Base-by-base conservation (phyloP, 1,140 invertebrate species). In the Nephotettix cincticeps region DNA sequence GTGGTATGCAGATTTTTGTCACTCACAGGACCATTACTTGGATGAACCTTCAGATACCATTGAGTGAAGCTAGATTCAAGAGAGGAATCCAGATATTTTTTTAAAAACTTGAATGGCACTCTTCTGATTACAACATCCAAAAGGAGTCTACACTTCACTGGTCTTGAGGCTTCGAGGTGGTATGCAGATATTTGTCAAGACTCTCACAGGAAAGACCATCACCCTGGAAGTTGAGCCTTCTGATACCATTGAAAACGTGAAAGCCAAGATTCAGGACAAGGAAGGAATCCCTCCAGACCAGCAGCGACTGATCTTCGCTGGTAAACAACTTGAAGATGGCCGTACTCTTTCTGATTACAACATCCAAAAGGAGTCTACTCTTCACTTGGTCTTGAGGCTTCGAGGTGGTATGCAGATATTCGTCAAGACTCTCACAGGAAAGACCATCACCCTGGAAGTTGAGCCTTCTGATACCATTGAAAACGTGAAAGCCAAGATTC, bases 231-330 rank as follows among this genome's bases (percentile, higher is more conserved):
- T 96, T 75, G 93, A 97, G 79, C 89, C 90, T 25, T 93, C 91
- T 47, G 94, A 97, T 81, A 95, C 94, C 23, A 96, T 97, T 79
- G 93, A 96, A 83, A 95, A 96, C 91, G 93, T 97, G 1, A 96
- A 96, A 81, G 90, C 93, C 21, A 96, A 96, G 80, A 96, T 97
- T 79, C 93, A 92, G 73, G 90, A 92, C 75, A 77, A 86, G 32
- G 32, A 36, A 36, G 32, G 32, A 6, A 87, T 86, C 75, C 87
- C 87, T 11, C 87, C 87, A 79, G 87, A 89, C 77, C 86, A 89
- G 72, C 87, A 88, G 77, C 77, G 84, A 47, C 95, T 75, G 93
- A 96, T 79, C 88, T 89, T 76, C 85, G 70, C 84, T 86, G 95
- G 89, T 78, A 95, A 95, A 81, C 95, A 98, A 83, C 83, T 98